Evolutionary conservation across 2,888 invertebrate species (phyloP).

Genomic region (Ernsta delagoae): DNA sequence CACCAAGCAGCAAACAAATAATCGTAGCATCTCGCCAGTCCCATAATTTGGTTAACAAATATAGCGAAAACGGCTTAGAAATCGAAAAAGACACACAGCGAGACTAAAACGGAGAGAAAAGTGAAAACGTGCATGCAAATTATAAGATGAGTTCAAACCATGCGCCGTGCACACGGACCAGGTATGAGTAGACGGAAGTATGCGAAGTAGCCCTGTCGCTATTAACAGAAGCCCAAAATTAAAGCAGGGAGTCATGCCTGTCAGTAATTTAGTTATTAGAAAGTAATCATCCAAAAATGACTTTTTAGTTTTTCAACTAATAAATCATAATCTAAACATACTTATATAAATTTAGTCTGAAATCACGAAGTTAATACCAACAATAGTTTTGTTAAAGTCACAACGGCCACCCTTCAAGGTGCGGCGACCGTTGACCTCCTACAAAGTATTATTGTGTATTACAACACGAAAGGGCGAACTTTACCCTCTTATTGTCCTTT

Average conservation of each 20-base stretch:
- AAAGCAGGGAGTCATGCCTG: too few relatives aligned
- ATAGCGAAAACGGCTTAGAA: constrained; percentile 47
- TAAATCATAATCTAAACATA: too few relatives aligned
- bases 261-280: too few relatives aligned
- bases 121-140: constrained; percentile 67
- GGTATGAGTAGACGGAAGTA: neutral
- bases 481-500: constrained; percentile 27
- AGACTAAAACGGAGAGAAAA: constrained; percentile 62
- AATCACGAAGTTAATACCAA: constrained; percentile 4
- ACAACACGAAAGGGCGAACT: constrained; percentile 35
- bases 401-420: constrained; percentile 53
- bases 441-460: constrained; percentile 24
- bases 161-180: constrained; percentile 18
- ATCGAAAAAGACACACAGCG: constrained; percentile 48
- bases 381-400: constrained; percentile 15
- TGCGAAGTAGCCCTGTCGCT: neutral
- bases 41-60: constrained; percentile 31
- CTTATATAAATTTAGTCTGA: neutral
- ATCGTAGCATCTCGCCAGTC: neutral
- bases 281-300: too few relatives aligned
- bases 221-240: too few relatives aligned
- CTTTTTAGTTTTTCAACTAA: too few relatives aligned
- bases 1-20: neutral
- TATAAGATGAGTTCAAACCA: constrained; percentile 43
- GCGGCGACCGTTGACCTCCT: constrained; percentile 69